Conservation (phyloP, 2,888 invertebrate species). For the Nemoura dubitans region DNA sequence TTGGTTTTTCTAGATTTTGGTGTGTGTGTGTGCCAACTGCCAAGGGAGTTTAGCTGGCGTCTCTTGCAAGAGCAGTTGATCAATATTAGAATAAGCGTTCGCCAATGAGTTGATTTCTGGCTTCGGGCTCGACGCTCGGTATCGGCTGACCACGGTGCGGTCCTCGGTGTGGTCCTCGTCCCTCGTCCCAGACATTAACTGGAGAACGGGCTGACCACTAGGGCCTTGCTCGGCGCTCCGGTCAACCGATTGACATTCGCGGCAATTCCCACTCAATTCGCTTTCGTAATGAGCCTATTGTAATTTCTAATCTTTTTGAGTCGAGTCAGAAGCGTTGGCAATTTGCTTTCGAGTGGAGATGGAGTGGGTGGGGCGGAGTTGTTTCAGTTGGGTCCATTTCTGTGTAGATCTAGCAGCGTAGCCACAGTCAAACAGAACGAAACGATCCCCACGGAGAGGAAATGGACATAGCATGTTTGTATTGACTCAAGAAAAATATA, state of each 20-base stretch:
- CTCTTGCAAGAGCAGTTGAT: background rate
- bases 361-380: background rate
- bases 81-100: background rate
- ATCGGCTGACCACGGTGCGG: background rate
- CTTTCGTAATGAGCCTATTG: background rate
- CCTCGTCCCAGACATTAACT: too few species aligned
- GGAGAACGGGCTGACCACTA: background rate
- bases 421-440: background rate
- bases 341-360: background rate
- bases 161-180: background rate
- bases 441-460: background rate
- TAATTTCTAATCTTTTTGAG: background rate
- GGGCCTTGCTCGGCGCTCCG: background rate
- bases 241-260: background rate
- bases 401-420: background rate
- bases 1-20: constrained; percentile 22
- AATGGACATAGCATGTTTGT: background rate
- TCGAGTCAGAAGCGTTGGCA: background rate
- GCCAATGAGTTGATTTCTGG: background rate
- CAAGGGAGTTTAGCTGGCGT: background rate
- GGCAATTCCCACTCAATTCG: background rate
- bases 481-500: background rate
- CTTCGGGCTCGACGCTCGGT: background rate
- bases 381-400: background rate
- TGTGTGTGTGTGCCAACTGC: too few species aligned